Percentiles rank a stretch among this genome's conserved stretches.
These are phyloP conservation scores for Leucophora obtusa DNA, from an alignment of 2,888 invertebrate genomes.

Conservation along the genomic window DNA sequence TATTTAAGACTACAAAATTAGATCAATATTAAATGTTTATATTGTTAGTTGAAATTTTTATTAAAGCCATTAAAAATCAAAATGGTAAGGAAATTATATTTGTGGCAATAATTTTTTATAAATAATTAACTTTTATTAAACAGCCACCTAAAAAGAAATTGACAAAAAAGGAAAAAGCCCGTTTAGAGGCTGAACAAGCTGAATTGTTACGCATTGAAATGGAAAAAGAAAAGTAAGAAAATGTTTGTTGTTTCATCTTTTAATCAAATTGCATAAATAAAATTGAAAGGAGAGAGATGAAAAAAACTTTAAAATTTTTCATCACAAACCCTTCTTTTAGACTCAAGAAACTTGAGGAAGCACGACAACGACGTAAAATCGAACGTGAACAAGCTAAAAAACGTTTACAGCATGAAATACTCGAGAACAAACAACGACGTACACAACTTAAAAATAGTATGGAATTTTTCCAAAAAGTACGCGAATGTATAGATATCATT, in stretches of 20 bases:
- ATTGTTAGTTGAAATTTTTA: slow-evolving; percentile 3
- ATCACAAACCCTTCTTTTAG: slow-evolving; percentile 68
- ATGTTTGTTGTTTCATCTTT: no score
- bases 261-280: no score
- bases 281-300: no score
- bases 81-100: slow-evolving; percentile 34
- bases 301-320: no score
- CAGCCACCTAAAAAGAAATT: slow-evolving; percentile 79
- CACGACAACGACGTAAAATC: slow-evolving; percentile 75
- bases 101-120: not conserved
- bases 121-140: slow-evolving; percentile 15
- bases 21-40: slow-evolving; percentile 46
- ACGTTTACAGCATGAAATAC: slow-evolving; percentile 76
- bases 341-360: slow-evolving; percentile 77
- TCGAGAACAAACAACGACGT: slow-evolving; percentile 76
- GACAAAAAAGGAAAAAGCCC: slow-evolving; percentile 78
- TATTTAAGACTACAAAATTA: slow-evolving; percentile 33
- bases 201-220: slow-evolving; percentile 78
- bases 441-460: slow-evolving; percentile 76
- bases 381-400: slow-evolving; percentile 77
- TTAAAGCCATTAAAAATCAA: not conserved
- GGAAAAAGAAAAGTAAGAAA: slow-evolving; percentile 77
- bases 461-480: slow-evolving; percentile 73
- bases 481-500: slow-evolving; percentile 72
- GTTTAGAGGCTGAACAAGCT: slow-evolving; percentile 78